Evolutionary conservation across 2,797 vertebrate species (phyloP), one percentile per base, ranked within the genome.

Genomic region (Bradypus variegatus): DNA sequence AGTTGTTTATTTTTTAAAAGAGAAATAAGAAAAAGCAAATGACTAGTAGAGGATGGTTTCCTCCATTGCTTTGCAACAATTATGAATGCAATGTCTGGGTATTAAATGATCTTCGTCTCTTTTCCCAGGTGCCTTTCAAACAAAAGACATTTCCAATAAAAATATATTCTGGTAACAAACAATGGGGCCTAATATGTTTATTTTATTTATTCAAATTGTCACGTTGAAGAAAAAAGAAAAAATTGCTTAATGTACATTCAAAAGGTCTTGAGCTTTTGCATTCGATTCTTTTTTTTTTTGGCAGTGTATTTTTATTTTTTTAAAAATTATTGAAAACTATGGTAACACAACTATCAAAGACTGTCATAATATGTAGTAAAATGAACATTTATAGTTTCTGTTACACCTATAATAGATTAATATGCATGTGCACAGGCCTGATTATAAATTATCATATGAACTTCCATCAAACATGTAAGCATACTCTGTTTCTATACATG

Each of bases 321-420:
- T 31, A 88, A 84, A 95, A 94, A 89, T 25, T 38, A 64, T 73
- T 60, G 10, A 31, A 94, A 76, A 3, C 21, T 79, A 27, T 70
- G 91, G 23, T 82, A 90, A 79, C 11, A 86, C n/a, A 93, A 38
- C 27, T 73, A 93, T 55, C 15, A 58, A 41, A 67, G 36, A 14
- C n/a, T 89, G 67, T 9, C 72, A 60, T 76, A 83, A 38, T 38
- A 77, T 73, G 19, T 86, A 58, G 9, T 79, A 89, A 83, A 73
- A 82, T 75, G 4, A 82, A 79, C 81, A 31, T 90, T 88, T 77
- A 78, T 86, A 64, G 80, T 48, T 75, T 27, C 86, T 91, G 64
- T 36, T 84, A 90, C 86, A 38, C 70, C 36, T 73, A 48, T 82
- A 84, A 86, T 93, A 90, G 92, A 82, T 93, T 94, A 95, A 84